Base-by-base conservation (phyloP, 2,888 invertebrate genomes). In the Chrysomela aeneicollis region DNA sequence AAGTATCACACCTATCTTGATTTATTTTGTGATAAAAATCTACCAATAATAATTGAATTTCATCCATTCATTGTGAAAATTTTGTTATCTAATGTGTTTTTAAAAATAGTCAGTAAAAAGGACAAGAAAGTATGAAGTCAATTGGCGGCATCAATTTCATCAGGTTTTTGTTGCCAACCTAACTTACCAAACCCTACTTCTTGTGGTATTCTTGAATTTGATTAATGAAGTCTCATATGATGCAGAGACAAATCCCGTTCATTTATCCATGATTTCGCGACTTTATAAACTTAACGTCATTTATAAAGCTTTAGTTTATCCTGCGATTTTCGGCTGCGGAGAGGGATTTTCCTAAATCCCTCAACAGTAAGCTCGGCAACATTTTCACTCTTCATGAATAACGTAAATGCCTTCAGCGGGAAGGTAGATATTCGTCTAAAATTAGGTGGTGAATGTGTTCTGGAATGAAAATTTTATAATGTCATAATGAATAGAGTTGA, bases 241-340 rank as follows among this genome's bases (percentile, higher is more conserved):
- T 57, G 47, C 42, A 59, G 46, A 42, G 61, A 64, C 59, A 67
- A 63, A 67, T 64, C 53, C 59, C 63, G 42, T 64, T 67, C 67
- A 67, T 64, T 64, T 60, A 66, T 58, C 60, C 52, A 66, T 64
- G 64, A 62, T 66, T 64, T 61, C 37, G 69, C 69, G 67, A 62
- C 68, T 68, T 59, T 63, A 66, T 71, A 68, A 73, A 72, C 65
- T 73, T 73, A 67, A 67, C 68, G 71, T 73, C 75, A 75, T 75
- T 75, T 74, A 74, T 75, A 73, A 75, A 65, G 75, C 69, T 74
- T 75, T 71, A 65, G 65, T 66, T 74, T 73, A 75, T 75, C 75
- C 74, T 67, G 63, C 58, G 62, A 59, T 61, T 61, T 61, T 58
- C 59, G 42, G 42, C 42, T 42, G 55, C 50, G 52, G 50, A 53